phyloP scores from a whole-genome alignment of 2,797 vertebrate genomes.

The Catamblyrhynchus diadema region DNA sequence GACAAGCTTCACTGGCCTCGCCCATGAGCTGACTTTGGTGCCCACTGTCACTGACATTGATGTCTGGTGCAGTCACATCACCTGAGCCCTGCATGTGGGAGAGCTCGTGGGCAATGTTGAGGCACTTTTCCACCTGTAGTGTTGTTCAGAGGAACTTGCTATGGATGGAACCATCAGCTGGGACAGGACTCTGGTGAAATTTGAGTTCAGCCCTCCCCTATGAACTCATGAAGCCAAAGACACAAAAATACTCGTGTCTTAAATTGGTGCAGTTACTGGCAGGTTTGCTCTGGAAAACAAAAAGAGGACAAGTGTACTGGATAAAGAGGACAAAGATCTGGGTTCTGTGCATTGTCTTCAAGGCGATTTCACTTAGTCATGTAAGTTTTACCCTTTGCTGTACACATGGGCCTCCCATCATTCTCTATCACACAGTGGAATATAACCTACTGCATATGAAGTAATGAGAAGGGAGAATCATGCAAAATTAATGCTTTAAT shows the following conservation, averaged over 20 bases:
- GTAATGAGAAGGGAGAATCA: not conserved
- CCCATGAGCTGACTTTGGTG: not conserved
- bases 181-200: not conserved
- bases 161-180: not conserved
- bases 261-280: accelerated
- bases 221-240: not conserved
- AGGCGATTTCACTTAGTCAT: not conserved
- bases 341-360: not conserved
- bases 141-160: not conserved
- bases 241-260: not conserved
- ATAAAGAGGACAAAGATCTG: not conserved
- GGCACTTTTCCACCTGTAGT: accelerated
- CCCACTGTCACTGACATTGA: not conserved
- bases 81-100: accelerated
- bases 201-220: not conserved
- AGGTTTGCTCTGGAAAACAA: not conserved
- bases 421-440: not conserved
- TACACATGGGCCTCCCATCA: not conserved
- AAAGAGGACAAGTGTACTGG: not conserved
- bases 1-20: not conserved
- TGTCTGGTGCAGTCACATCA: not conserved
- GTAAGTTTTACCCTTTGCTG: not conserved
- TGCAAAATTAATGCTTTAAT: not conserved
- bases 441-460: not conserved
- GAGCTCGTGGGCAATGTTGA: accelerated